These are phyloP conservation scores for Collichthys lucidus DNA, from an alignment of 2,113 vertebrate species.

Conservation along the genomic window DNA sequence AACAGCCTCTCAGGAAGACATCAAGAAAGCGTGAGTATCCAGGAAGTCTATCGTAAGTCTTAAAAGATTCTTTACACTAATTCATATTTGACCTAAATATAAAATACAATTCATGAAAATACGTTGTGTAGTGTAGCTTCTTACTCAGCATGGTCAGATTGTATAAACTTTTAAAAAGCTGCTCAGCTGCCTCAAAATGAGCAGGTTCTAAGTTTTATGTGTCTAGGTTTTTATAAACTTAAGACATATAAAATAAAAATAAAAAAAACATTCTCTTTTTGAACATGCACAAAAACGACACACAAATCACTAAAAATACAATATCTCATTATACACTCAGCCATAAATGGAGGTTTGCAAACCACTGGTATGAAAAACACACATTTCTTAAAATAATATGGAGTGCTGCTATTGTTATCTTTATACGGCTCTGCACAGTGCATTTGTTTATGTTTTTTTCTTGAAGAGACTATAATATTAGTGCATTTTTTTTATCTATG, in stretches of 20 bases:
- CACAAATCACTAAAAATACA: neutral
- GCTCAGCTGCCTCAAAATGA: neutral
- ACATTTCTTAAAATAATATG: neutral
- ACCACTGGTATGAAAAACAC: slow-evolving; percentile 13
- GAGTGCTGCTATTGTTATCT: neutral
- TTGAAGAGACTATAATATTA: neutral
- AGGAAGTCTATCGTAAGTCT: slow-evolving; percentile 2
- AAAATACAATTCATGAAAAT: neutral
- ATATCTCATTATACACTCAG: neutral
- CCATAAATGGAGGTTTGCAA: neutral
- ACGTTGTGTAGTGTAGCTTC: neutral
- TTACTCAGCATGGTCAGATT: neutral
- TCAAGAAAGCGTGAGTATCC: slow-evolving; percentile 92
- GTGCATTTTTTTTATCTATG: neutral
- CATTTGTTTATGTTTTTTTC: neutral
- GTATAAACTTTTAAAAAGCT: neutral
- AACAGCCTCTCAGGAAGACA: slow-evolving; percentile 88
- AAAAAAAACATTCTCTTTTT: neutral
- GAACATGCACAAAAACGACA: neutral
- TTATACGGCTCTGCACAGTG: neutral
- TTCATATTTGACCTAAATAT: neutral
- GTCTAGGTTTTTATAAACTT: slow-evolving; percentile 7
- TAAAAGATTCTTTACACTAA: neutral
- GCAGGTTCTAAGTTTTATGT: slow-evolving; percentile 7
- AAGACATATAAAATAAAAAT: no score